A percentile compares a stretch with the other conserved stretches of the same genome.
Evolutionary conservation across 2,113 vertebrate species (phyloP).

Genomic region (Microcebus tavaratra): DNA sequence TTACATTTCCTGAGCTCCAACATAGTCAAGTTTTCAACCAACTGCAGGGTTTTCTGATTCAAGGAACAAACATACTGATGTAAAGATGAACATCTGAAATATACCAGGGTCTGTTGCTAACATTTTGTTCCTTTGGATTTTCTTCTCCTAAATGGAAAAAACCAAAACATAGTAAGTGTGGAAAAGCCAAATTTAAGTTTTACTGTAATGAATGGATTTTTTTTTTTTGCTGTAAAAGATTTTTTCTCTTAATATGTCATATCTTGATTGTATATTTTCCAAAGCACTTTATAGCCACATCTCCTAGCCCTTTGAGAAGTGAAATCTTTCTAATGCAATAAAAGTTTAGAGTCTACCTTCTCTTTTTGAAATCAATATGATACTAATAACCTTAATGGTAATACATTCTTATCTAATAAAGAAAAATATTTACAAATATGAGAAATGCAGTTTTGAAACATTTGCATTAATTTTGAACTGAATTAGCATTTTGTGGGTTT

Average conservation of each 20-base stretch:
- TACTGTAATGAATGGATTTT: not conserved
- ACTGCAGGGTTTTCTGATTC: conserved; percentile 55
- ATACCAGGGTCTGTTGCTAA: not conserved
- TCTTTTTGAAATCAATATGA: conserved; percentile 71
- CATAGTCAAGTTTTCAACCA: not conserved
- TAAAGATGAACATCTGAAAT: not conserved
- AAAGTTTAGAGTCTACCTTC: conserved; percentile 45
- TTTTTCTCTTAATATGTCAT: conserved; percentile 50
- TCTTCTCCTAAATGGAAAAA: not conserved
- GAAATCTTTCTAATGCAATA: conserved; percentile 56
- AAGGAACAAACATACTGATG: not conserved
- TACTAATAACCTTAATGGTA: conserved; percentile 49
- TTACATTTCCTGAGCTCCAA: not conserved
- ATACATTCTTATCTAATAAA: conserved; percentile 58
- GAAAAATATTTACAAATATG: conserved; percentile 72
- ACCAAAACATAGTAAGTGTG: not conserved
- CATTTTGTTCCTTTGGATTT: conserved; percentile 11
- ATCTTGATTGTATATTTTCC: conserved; percentile 58
- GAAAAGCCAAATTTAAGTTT: not conserved
- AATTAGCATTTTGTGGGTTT: conserved; percentile 60
- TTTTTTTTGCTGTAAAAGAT: not conserved
- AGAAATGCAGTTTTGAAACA: conserved; percentile 74
- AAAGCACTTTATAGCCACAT: conserved; percentile 36
- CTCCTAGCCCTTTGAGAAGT: conserved; percentile 33
- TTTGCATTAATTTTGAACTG: conserved; percentile 58